Evolutionary conservation across 2,888 invertebrate species (phyloP), one percentile per base, ranked within the genome.

Genomic region (Teinopalpus imperialis): DNA sequence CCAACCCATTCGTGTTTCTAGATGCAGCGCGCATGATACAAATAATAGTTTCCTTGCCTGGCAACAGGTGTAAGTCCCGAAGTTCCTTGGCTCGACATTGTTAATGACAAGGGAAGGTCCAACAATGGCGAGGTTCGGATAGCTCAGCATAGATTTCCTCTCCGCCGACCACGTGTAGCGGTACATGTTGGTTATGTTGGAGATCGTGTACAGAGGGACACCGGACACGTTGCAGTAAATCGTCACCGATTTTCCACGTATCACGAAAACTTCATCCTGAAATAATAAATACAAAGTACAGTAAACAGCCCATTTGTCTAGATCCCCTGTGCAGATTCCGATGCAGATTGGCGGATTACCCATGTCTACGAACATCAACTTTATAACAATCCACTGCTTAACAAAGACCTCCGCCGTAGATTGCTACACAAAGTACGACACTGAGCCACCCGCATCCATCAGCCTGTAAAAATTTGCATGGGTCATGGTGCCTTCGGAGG

Each of bases 31-130:
- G n/a, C n/a, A n/a, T n/a, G n/a, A n/a, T n/a, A n/a, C n/a, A n/a
- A n/a, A n/a, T n/a, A n/a, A n/a, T n/a, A n/a, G n/a, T n/a, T 16
- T 16, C 16, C 16, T 56, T 34, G 69, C 75, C 59, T 57, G 48
- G 16, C 36, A 59, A 21, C 78, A 78, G 16, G 54, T 53, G 35
- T 78, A 79, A 3, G 49, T 61, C 1, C 77, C 78, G 20, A 43
- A 45, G 32, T 78, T 74, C 20, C 32, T 63, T 0, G 63, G 53
- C 12, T 46, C 48, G 1, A 65, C 61, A 1, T 56, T 49, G 6
- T 14, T 57, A 0, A 78, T 59, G 2, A 49, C 32, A 2, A 77
- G 7, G 1, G 24, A 57, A 0, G 48, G 20, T 0, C 61, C 63
- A 1, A 62, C 49, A 0, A 66, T 42, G 3, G 48, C 43, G 0